Conservation (phyloP, 2,888 invertebrate genomes). For the Halictus ligatus region DNA sequence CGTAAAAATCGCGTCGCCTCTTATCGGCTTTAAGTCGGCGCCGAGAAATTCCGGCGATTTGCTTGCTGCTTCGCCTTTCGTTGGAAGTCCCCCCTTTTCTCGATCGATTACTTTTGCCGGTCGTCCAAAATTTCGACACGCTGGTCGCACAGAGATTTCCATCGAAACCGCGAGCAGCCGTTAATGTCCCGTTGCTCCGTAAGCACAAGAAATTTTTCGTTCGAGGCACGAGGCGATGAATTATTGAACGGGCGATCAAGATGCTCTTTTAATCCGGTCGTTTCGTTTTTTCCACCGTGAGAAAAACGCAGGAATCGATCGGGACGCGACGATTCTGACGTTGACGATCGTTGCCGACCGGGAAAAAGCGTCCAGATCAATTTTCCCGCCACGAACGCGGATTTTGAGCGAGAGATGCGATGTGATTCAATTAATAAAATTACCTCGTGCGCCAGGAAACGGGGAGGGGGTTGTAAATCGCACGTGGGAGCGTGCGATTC, state of each 20-base stretch:
- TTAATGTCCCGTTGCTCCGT: not conserved
- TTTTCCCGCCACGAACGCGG: not conserved
- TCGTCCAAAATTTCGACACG: not conserved
- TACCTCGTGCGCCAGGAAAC: too few species aligned
- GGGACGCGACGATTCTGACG: not conserved
- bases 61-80: not conserved
- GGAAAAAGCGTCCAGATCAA: not conserved
- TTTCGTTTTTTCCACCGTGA: not conserved
- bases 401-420: not conserved
- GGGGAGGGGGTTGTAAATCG: constrained; percentile 32
- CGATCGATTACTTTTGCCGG: not conserved
- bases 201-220: not conserved
- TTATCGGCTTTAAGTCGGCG: not conserved
- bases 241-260: not conserved
- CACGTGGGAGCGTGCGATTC: not conserved
- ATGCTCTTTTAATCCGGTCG: not conserved
- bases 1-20: constrained; percentile 4
- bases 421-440: constrained; percentile 47
- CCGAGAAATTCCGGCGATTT: not conserved
- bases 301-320: not conserved
- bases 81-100: not conserved
- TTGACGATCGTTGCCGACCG: not conserved
- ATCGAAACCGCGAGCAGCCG: not conserved
- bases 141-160: not conserved
- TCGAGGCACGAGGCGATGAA: not conserved